Evolutionary conservation across 1,140 invertebrate genomes (phyloP), one percentile per base, ranked within the genome.

Genomic region (Euura lappo): DNA sequence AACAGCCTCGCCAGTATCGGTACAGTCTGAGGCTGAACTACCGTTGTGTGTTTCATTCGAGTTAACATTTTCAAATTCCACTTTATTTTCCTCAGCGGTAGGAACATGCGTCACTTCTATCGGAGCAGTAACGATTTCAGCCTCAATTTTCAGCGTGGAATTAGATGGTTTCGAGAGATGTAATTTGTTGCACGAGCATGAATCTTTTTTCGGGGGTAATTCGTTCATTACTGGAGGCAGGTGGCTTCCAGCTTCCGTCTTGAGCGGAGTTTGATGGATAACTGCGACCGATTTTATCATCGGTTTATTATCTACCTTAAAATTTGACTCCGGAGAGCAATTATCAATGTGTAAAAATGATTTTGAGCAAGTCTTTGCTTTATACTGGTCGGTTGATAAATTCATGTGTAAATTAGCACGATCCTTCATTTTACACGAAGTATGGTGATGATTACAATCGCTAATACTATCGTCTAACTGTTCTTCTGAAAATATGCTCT

Each of bases 391-490:
- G 44, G 13, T 68, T 11, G 44, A 68, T 68, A 68, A 28, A 28
- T 68, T 44, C 10, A 68, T 68, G 44, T 68, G 66, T 8, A 68
- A 68, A 68, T 44, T 68, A 44, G 4, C 8, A 28, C 28, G 28
- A 68, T 68, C 66, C 10, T 42, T 68, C 10, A 28, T 13, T 44
- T 68, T 44, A 42, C 5, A 68, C 66, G 66, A 28, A 60, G 13
- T 60, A 60, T n/a, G 10, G 51, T 60, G 51, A 60, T 60, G 51
- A 3, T 60, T 60, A 4, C 10, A 60, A 60, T 60, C 51, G 13
- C 11, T 51, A 51, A 8, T 51, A n/a, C 47, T n/a, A 13, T 79
- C 78, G 2, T 82, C 79, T 11, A 69, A 70, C 67, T 85, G 80
- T 72, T 83, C 10, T 13, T 67, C 65, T 64, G 44, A 60, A 68